Conservation (phyloP, 2,888 invertebrate genomes). For the Pachydiplax longipennis region DNA sequence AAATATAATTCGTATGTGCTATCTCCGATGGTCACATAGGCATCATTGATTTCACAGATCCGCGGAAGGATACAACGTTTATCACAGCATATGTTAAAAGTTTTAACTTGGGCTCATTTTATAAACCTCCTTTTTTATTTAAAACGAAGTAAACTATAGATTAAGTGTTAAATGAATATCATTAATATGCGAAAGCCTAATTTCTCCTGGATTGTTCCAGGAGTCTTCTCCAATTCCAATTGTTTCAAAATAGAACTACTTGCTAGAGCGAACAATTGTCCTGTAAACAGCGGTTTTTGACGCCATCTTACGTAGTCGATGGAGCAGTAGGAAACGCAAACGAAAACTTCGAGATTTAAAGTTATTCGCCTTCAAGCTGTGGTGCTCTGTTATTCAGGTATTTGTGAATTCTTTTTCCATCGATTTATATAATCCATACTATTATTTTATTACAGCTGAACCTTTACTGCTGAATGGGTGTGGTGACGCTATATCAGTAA, state of each 20-base stretch:
- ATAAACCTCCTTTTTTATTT: no score
- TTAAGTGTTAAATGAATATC: no score
- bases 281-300: not conserved
- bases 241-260: not conserved
- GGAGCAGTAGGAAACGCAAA: not conserved
- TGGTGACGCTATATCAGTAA: conserved; percentile 1
- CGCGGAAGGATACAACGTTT: no score
- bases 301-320: not conserved
- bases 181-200: no score
- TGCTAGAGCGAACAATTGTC: not conserved
- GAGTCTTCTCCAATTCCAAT: no score
- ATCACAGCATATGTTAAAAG: no score
- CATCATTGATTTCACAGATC: no score
- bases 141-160: no score
- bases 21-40: no score
- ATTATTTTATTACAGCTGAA: not conserved
- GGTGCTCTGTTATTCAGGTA: not conserved
- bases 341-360: not conserved
- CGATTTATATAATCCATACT: not conserved
- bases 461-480: not conserved
- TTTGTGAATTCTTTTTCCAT: not conserved
- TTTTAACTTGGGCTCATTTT: no score
- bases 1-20: no score
- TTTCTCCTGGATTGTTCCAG: no score
- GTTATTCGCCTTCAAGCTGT: not conserved